phyloP scores from a whole-genome alignment of 2,888 invertebrate species.

The Teleogryllus oceanicus region DNA sequence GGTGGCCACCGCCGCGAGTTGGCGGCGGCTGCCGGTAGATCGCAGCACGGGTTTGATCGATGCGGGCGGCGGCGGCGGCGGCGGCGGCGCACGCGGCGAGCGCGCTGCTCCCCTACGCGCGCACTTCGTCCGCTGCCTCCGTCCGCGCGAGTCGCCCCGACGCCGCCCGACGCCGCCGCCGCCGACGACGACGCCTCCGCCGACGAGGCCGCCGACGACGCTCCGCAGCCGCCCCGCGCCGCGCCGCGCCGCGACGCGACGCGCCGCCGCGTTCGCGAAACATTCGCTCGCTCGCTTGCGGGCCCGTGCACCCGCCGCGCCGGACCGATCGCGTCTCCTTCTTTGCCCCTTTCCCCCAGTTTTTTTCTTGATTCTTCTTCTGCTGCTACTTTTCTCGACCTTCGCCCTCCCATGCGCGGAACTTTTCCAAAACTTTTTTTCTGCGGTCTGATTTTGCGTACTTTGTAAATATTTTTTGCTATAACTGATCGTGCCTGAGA shows the following conservation, averaged over 20 bases:
- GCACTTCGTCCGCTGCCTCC: constrained; percentile 20
- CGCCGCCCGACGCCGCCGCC: background rate
- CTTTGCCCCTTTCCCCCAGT: too few species aligned
- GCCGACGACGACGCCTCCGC: background rate
- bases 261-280: background rate
- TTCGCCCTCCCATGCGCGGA: too few species aligned
- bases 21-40: constrained; percentile 20
- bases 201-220: background rate
- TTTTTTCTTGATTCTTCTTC: background rate
- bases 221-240: background rate
- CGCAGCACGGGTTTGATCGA: constrained; percentile 24
- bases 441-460: too few species aligned
- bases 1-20: background rate
- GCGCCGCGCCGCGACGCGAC: background rate
- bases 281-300: background rate
- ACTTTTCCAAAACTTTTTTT: too few species aligned
- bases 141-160: too few species aligned
- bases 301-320: too few species aligned
- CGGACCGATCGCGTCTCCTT: too few species aligned
- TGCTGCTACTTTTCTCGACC: background rate
- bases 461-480: too few species aligned
- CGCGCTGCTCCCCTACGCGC: background rate
- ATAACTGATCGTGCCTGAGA: background rate
- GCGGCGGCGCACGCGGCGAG: background rate
- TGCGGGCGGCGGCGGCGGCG: background rate